Base-by-base conservation (phyloP, 2,797 vertebrate genomes). In the Gymnocypris eckloni region DNA sequence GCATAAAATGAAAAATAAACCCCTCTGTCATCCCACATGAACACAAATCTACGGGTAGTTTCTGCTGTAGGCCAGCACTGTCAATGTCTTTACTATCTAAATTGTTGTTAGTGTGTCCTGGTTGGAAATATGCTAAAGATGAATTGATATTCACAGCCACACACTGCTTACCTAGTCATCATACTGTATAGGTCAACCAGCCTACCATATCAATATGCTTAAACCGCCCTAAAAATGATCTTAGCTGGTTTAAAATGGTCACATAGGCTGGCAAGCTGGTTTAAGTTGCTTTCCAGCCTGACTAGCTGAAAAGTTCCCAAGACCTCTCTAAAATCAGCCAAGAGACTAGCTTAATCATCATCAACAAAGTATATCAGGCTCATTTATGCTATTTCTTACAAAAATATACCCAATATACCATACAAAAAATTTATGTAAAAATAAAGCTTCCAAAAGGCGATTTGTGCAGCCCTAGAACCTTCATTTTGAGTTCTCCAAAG, bases 1-100 rank as follows among this genome's bases (percentile, higher is more conserved):
- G 54, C 61, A 86, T 73, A 33, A 70, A 56, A 61, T 61, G 18
- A 52, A 56, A 84, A 50, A 39, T 39, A 52, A 83, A 83, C 20
- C 48, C 37, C 20, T 52, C 12, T 22, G 48, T 69, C 16, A 69
- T 69, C 61, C 41, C 59, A 59, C 39, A 48, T 33, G 22, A 66
- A 66, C 28, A 69, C 59, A 84, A 54, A 66, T 22, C 28, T 64
- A 28, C 5, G 12, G 43, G 54, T 33, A 83, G 54, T 61, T 73
- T 61, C 48, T 43, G 50, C 69, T 33, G 2, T 37, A 64, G n/a
- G 70, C 18, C 69, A 52, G 45, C 20, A 66, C 71, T 11, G 28
- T 37, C 28, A 37, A n/a, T 76, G 59, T 39, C 43, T 48, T 59
- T 75, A 48, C 28, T 11, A 64, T 11, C 41, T 64, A 39, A 75